phyloP scores from a whole-genome alignment of 2,888 invertebrate genomes.

The Pyrrhosoma nymphula region DNA sequence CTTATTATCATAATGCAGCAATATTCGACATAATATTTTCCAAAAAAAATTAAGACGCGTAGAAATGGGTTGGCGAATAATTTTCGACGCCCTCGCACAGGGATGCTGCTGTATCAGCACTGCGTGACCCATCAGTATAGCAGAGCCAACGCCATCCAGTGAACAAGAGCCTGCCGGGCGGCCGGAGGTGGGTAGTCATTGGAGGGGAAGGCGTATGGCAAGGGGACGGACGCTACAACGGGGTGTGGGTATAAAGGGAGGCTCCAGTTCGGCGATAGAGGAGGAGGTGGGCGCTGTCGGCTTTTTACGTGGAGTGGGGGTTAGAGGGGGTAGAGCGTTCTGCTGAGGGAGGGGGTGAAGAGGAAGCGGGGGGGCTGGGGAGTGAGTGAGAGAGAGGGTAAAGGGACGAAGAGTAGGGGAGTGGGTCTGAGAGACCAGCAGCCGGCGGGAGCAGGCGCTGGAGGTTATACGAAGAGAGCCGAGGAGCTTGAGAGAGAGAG shows the following conservation, averaged over 20 bases:
- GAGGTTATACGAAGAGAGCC: conserved; percentile 53
- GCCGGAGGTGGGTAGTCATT: conserved; percentile 58
- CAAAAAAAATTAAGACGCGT: not conserved
- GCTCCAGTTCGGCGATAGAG: not conserved
- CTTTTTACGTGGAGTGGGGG: conserved; percentile 15
- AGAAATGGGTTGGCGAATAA: conserved; percentile 12
- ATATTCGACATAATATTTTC: too few species aligned
- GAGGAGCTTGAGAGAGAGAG: not conserved
- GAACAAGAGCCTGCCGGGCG: conserved; percentile 58
- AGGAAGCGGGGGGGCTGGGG: conserved; percentile 34
- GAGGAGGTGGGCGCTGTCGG: conserved; percentile 29
- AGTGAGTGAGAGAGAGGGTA: conserved; percentile 22
- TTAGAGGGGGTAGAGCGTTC: not conserved
- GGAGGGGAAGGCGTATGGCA: conserved; percentile 56
- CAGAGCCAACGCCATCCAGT: conserved; percentile 64
- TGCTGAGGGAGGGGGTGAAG: too few species aligned
- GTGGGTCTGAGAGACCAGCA: conserved; percentile 67
- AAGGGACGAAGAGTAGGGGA: conserved; percentile 40
- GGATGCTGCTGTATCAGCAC: conserved; percentile 62
- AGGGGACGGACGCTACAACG: not conserved
- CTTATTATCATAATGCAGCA: not conserved
- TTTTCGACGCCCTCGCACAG: conserved; percentile 28
- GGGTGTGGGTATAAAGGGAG: not conserved
- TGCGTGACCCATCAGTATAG: conserved; percentile 63
- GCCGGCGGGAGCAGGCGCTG: conserved; percentile 67